Base-by-base conservation (phyloP, 2,113 vertebrate genomes). In the Dicrurus megarhynchus region DNA sequence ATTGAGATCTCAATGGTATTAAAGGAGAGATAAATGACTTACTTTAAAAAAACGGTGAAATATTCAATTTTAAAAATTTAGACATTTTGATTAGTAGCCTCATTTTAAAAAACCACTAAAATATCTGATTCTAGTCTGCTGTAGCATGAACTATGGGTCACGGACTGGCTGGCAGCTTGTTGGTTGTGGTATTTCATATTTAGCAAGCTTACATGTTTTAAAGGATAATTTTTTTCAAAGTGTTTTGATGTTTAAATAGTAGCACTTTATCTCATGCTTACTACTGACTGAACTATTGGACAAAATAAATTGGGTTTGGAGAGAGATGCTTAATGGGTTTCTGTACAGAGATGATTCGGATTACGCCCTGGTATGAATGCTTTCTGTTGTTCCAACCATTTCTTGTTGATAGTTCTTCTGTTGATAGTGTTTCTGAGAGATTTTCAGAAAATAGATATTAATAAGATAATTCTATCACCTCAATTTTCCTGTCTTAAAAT, bases 261-360 rank as follows among this genome's bases (percentile, higher is more conserved):
- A 97, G 98, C 98, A 98, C 98, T 98, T 98, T 98, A 98, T 98
- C 81, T 98, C 84, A 98, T 96, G 95, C 97, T 97, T 98, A 98
- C 98, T 98, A 98, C 98, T 98, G 98, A 98, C 84, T 97, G 94
- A 97, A 92, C 53, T 94, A 89, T 97, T 92, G 78, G 94, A 90
- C 44, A 95, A 96, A 97, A 95, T 85, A 95, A 95, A 95, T 96
- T 94, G 39, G 64, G 67, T 89, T 92, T 97, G 71, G 86, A 95
- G 95, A 97, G 95, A 97, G 95, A 93, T 84, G 41, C 42, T 77
- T 90, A 89, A 84, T 84, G 79, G 46, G 52, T 95, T 97, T 95
- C 74, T 95, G 68, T 92, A 50, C 96, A 97, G 97, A 97, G 79
- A 77, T 93, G 16, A 91, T 95, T 97, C 0, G 15, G 85, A 63